These are phyloP conservation scores for Baccha elongata DNA, from an alignment of 2,888 invertebrate species.

Conservation along the genomic window DNA sequence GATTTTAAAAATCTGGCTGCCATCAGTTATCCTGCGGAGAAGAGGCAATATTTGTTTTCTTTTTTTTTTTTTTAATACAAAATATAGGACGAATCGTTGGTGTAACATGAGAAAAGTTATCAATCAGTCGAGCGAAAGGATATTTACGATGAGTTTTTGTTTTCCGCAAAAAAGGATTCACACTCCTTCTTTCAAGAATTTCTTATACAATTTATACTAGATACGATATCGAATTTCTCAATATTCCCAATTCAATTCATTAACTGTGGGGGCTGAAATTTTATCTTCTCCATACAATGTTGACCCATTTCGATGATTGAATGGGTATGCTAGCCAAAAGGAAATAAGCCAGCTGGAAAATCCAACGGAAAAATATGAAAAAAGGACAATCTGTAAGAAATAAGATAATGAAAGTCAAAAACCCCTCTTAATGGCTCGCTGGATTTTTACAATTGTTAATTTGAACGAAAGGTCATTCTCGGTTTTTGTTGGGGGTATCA, in stretches of 20 bases:
- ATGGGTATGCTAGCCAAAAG: slow-evolving; percentile 18
- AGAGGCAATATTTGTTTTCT: slow-evolving; percentile 53
- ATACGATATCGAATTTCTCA: slow-evolving; percentile 29
- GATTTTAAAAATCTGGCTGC: slow-evolving; percentile 39
- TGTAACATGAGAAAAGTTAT: slow-evolving; percentile 37
- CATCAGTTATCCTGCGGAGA: slow-evolving; percentile 39
- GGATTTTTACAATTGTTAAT: slow-evolving; percentile 51
- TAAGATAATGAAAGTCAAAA: slow-evolving; percentile 54
- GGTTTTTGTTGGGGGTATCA: background rate
- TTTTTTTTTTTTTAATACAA: slow-evolving; percentile 3
- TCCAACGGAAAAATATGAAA: background rate
- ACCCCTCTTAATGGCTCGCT: slow-evolving; percentile 41
- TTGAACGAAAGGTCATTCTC: slow-evolving; percentile 48
- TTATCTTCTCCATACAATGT: slow-evolving; percentile 15
- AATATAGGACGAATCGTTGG: slow-evolving; percentile 15
- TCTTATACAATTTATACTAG: slow-evolving; percentile 21
- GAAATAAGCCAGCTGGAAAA: slow-evolving; percentile 34
- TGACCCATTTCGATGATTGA: slow-evolving; percentile 27
- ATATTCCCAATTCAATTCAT: slow-evolving; percentile 51
- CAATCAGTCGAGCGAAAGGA: slow-evolving; percentile 35
- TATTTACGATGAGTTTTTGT: background rate
- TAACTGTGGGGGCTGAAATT: slow-evolving; percentile 3
- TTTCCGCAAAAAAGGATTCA: slow-evolving; percentile 15
- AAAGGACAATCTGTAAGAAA: slow-evolving; percentile 34
- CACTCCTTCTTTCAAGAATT: slow-evolving; percentile 12